Conservation (phyloP, 2,113 vertebrate species). For the Nothoprocta pentlandii region DNA sequence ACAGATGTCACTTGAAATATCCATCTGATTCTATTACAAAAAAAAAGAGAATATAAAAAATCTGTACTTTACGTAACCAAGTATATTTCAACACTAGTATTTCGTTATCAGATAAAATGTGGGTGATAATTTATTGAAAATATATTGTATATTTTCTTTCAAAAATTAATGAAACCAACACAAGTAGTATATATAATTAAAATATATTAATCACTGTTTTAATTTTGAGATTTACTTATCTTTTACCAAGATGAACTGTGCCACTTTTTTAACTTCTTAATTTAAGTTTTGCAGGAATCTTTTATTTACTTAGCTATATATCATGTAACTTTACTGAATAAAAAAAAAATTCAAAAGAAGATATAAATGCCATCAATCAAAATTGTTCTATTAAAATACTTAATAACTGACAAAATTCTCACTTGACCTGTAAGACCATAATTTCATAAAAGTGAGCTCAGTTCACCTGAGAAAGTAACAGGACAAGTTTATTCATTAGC, state of each 20-base stretch:
- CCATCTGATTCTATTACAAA: not conserved
- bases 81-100: not conserved
- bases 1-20: not conserved
- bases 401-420: not conserved
- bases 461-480: not conserved
- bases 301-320: not conserved
- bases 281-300: not conserved
- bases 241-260: not conserved
- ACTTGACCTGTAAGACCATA: not conserved
- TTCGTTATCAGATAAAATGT: conserved; percentile 11
- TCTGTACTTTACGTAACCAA: not conserved
- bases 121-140: not conserved
- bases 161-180: not conserved
- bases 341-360: not conserved
- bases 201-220: not conserved
- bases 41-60: not conserved
- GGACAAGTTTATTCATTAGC: not conserved
- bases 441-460: not conserved
- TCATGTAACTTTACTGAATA: not conserved
- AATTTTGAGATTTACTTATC: not conserved
- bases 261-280: not conserved
- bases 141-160: not conserved
- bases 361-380: not conserved
- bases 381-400: not conserved
- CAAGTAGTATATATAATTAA: not conserved